A percentile compares a stretch with the other conserved stretches of the same genome.
phyloP scores from a whole-genome alignment of 2,888 invertebrate genomes.

The Lasioglossum figueresi region DNA sequence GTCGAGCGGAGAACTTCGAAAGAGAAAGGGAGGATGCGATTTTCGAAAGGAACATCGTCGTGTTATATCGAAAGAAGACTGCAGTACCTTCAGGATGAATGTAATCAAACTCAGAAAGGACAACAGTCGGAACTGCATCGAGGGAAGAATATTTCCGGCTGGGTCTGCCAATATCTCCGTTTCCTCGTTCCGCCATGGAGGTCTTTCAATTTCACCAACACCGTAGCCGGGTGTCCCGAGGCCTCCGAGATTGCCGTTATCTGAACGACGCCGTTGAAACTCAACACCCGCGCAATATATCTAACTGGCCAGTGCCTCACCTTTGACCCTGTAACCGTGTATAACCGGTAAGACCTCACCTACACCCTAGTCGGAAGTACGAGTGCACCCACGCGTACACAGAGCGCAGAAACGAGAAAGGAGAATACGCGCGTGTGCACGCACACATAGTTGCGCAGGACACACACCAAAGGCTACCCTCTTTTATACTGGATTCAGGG shows the following conservation, averaged over 20 bases:
- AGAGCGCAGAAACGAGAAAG: neutral
- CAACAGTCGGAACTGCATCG: neutral
- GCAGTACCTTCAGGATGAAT: neutral
- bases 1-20: too few species aligned
- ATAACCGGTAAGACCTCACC: constrained; percentile 63
- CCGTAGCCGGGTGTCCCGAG: constrained; percentile 35
- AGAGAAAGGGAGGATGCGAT: too few species aligned
- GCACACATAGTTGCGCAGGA: constrained; percentile 2
- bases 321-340: constrained; percentile 70
- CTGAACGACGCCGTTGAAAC: constrained; percentile 66
- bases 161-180: constrained; percentile 3
- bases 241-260: constrained; percentile 73
- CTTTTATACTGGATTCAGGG: constrained; percentile 69
- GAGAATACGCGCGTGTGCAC: neutral
- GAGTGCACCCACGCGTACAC: neutral
- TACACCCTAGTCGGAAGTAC: neutral
- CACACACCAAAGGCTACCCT: constrained; percentile 23
- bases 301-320: constrained; percentile 68
- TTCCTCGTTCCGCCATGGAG: constrained; percentile 28
- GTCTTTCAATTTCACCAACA: constrained; percentile 62
- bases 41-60: too few species aligned
- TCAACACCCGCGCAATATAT: constrained; percentile 72
- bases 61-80: too few species aligned
- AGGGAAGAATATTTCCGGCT: constrained; percentile 9
- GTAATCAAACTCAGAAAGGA: neutral